Conservation (phyloP, 2,113 vertebrate species). For the Osmerus mordax region DNA sequence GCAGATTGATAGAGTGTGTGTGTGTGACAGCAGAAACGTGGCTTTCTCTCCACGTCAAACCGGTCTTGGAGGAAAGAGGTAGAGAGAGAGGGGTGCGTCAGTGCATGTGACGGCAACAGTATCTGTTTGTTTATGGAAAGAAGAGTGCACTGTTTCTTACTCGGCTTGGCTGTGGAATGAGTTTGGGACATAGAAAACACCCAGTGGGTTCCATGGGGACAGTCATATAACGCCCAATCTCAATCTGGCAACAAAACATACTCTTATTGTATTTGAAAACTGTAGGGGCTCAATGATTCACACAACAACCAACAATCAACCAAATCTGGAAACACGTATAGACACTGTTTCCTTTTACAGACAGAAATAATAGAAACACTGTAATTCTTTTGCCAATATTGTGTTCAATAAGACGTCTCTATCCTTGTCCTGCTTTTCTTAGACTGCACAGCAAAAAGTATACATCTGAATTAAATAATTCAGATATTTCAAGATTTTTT, state of each 20-base stretch:
- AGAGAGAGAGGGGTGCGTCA: conserved; percentile 16
- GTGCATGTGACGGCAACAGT: conserved; percentile 41
- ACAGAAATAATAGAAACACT: too few relatives aligned
- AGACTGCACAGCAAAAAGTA: too few relatives aligned
- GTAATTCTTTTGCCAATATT: too few relatives aligned
- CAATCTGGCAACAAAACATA: conserved; percentile 2
- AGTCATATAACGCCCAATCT: conserved; percentile 16
- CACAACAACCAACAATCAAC: too few relatives aligned
- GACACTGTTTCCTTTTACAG: too few relatives aligned
- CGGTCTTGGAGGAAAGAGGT: conserved; percentile 41
- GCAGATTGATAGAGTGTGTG: conserved; percentile 42
- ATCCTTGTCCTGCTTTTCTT: too few relatives aligned
- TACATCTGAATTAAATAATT: too few relatives aligned
- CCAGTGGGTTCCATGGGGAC: conserved; percentile 24
- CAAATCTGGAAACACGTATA: too few relatives aligned
- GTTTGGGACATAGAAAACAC: conserved; percentile 9
- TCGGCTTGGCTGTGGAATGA: conserved; percentile 24
- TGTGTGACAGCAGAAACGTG: conserved; percentile 45
- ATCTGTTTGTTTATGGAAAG: conserved; percentile 51
- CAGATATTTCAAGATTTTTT: too few relatives aligned
- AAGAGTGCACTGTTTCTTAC: conserved; percentile 35
- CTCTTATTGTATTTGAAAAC: not conserved
- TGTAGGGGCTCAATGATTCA: too few relatives aligned
- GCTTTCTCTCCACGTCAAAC: conserved; percentile 46
- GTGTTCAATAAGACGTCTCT: too few relatives aligned